Percentiles rank a stretch among this genome's conserved stretches.
phyloP scores from a whole-genome alignment of 2,797 vertebrate genomes.

The Danionella dracula region DNA sequence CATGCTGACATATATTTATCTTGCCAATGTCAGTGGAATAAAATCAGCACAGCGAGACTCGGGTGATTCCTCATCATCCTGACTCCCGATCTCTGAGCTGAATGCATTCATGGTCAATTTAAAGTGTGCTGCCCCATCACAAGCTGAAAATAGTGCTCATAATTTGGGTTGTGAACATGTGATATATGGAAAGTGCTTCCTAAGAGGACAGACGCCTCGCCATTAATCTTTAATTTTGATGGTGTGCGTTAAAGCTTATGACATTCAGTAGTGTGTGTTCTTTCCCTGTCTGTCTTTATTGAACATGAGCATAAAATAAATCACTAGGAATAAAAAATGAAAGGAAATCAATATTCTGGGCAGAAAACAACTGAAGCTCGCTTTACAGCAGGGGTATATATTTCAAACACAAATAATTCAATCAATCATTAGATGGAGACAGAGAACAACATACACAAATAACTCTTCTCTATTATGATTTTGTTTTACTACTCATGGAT shows the following conservation, averaged over 20 bases:
- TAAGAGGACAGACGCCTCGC: conserved; percentile 1
- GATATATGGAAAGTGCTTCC: conserved; percentile 4
- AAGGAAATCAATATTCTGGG: background rate
- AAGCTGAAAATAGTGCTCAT: background rate
- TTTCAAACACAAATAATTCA: background rate
- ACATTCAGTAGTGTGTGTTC: background rate
- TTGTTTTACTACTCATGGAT: too few relatives aligned
- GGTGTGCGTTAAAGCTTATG: background rate
- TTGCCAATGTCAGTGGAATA: conserved; percentile 48
- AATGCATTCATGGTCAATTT: conserved; percentile 17
- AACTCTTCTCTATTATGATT: too few relatives aligned
- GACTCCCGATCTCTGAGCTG: conserved; percentile 11
- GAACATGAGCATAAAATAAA: background rate
- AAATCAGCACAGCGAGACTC: conserved; percentile 37
- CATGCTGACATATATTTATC: conserved; percentile 58
- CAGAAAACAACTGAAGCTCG: background rate
- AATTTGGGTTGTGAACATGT: conserved; percentile 6
- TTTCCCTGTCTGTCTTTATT: background rate
- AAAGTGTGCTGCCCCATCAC: conserved; percentile 32
- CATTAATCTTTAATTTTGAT: background rate
- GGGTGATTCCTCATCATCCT: conserved; percentile 55
- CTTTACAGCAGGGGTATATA: background rate
- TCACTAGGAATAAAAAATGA: background rate
- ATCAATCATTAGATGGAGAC: too few relatives aligned
- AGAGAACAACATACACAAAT: too few relatives aligned